These are phyloP conservation scores for Bujurquina vittata DNA, from an alignment of 2,113 vertebrate genomes.

Conservation along the genomic window DNA sequence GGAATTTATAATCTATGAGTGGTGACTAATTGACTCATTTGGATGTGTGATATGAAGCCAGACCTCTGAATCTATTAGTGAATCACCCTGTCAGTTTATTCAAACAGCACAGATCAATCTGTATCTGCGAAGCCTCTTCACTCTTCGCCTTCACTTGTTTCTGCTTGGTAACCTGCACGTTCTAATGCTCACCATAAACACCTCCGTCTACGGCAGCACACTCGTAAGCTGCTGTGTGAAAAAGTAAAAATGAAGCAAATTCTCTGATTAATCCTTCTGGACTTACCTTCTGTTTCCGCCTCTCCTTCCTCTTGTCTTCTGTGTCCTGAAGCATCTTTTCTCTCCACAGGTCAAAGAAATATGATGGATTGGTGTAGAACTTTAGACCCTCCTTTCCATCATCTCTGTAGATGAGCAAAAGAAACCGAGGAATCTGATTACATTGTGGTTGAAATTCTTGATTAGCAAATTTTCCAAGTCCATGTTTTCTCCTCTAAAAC, in stretches of 20 bases:
- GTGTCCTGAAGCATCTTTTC: constrained; percentile 99
- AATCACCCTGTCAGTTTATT: constrained; percentile 23
- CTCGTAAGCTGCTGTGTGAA: neutral
- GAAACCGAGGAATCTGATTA: neutral
- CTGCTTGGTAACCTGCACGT: neutral
- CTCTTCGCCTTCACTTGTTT: neutral
- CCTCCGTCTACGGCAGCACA: neutral
- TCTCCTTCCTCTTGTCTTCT: constrained; percentile 98
- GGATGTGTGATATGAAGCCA: constrained; percentile 13
- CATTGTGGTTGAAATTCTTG: neutral
- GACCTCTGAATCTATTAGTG: constrained; percentile 28
- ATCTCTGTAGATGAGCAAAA: constrained; percentile 81
- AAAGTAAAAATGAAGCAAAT: neutral
- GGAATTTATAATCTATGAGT: constrained; percentile 50
- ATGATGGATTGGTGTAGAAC: constrained; percentile 98
- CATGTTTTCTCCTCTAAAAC: neutral
- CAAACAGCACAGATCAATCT: constrained; percentile 25
- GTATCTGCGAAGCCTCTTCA: constrained; percentile 6
- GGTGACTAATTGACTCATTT: constrained; percentile 54
- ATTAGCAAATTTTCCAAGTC: neutral
- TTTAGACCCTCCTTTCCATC: constrained; percentile 97
- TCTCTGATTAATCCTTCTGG: neutral
- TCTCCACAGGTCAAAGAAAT: constrained; percentile 98
- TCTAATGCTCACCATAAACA: neutral
- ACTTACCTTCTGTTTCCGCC: constrained; percentile 96